Evolutionary conservation across 1,140 invertebrate species (phyloP).

Genomic region (Drosophila santomea): DNA sequence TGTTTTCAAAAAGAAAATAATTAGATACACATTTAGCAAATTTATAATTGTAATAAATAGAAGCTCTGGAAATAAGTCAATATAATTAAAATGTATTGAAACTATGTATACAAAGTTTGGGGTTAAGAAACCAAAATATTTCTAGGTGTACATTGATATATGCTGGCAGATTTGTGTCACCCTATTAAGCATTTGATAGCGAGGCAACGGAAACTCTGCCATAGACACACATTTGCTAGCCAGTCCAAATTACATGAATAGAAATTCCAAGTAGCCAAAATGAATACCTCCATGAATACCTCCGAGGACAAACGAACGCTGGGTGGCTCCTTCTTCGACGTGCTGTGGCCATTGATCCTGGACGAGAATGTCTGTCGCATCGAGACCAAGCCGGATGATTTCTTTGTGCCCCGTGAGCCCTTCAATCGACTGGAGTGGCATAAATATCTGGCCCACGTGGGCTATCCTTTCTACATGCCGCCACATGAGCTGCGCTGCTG

Average conservation of each 20-base stretch:
- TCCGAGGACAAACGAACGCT: slow-evolving; percentile 18
- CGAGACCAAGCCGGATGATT: slow-evolving; percentile 22
- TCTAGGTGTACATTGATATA: background rate
- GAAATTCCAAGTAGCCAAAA: slow-evolving; percentile 61
- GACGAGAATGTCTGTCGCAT: slow-evolving; percentile 64
- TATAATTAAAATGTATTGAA: too few relatives aligned
- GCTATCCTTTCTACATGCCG: slow-evolving; percentile 51
- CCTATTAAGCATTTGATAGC: slow-evolving; percentile 8
- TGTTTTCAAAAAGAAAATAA: too few relatives aligned
- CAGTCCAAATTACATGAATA: slow-evolving; percentile 48
- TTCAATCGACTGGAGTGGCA: slow-evolving; percentile 64
- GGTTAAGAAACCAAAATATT: background rate
- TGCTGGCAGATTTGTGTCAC: slow-evolving; percentile 1
- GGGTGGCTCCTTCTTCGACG: slow-evolving; percentile 60
- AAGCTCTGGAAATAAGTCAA: too few relatives aligned
- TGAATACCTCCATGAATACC: slow-evolving; percentile 11
- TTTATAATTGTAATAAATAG: too few relatives aligned
- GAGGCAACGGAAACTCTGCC: slow-evolving; percentile 13
- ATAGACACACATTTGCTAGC: slow-evolving; percentile 19
- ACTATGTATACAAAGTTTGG: too few relatives aligned
- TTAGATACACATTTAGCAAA: too few relatives aligned
- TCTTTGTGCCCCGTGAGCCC: slow-evolving; percentile 43
- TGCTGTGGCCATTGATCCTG: slow-evolving; percentile 69
- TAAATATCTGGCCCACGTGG: slow-evolving; percentile 47
- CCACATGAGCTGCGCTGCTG: slow-evolving; percentile 58